These are phyloP conservation scores for Notarius lentiginosus DNA, from an alignment of 2,113 vertebrate species.

Conservation along the genomic window DNA sequence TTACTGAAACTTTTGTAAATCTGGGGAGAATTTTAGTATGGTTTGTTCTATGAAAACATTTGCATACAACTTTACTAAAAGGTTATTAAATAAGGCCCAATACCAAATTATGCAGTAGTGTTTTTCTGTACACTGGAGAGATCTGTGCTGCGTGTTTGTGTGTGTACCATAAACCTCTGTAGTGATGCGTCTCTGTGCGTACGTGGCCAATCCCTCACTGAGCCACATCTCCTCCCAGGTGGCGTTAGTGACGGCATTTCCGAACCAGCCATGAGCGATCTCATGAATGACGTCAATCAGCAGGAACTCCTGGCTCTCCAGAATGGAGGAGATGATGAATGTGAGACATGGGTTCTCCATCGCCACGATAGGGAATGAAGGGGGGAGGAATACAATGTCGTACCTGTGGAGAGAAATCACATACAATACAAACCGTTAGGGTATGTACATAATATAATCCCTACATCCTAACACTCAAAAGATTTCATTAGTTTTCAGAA, in stretches of 20 bases:
- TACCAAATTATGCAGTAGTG: not conserved
- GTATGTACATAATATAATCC: not conserved
- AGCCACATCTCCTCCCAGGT: slow-evolving; percentile 99
- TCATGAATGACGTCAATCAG: slow-evolving; percentile 93
- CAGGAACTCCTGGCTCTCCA: slow-evolving; percentile 95
- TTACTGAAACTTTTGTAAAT: not conserved
- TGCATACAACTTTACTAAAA: not conserved
- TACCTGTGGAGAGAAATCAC: slow-evolving; percentile 73
- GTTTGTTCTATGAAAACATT: not conserved
- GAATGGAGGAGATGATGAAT: slow-evolving; percentile 96
- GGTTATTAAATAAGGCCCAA: not conserved
- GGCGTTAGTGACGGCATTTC: slow-evolving; percentile 94
- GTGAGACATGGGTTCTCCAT: slow-evolving; percentile 99
- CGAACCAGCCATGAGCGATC: slow-evolving; percentile 97
- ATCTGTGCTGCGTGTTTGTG: not conserved
- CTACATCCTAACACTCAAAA: not conserved
- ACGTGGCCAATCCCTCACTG: slow-evolving; percentile 94
- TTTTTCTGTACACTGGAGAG: not conserved
- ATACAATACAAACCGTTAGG: not conserved
- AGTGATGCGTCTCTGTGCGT: slow-evolving; percentile 93
- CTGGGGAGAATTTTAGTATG: not conserved
- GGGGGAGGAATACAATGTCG: slow-evolving; percentile 95
- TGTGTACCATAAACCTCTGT: slow-evolving; percentile 84
- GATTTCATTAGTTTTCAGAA: not conserved
- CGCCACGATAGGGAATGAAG: slow-evolving; percentile 95